phyloP scores from a whole-genome alignment of 2,113 vertebrate species.

The Tichodroma muraria region DNA sequence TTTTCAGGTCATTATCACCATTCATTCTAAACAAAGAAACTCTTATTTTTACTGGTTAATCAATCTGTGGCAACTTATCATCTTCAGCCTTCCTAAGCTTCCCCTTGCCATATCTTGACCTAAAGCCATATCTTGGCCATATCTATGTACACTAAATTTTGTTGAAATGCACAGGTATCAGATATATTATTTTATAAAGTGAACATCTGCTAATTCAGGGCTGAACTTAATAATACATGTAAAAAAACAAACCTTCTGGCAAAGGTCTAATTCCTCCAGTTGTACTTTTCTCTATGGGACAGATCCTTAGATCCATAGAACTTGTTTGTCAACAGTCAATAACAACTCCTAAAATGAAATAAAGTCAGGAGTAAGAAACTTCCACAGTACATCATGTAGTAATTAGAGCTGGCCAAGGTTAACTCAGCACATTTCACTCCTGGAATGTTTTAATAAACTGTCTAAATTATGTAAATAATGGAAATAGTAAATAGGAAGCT shows the following conservation, averaged over 20 bases:
- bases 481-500: neutral
- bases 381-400: neutral
- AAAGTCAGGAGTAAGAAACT: neutral
- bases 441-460: neutral
- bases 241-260: neutral
- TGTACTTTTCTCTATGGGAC: neutral
- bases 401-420: neutral
- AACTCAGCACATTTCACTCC: neutral
- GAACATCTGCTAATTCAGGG: neutral
- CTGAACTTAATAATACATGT: neutral
- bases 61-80: neutral
- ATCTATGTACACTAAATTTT: neutral
- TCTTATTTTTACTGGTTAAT: neutral
- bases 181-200: neutral
- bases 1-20: neutral
- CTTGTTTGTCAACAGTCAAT: neutral
- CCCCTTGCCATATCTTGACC: neutral
- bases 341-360: neutral
- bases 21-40: neutral
- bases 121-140: neutral
- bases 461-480: neutral
- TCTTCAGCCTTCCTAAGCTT: neutral
- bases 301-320: neutral
- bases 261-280: neutral
- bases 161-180: neutral